These are phyloP conservation scores for Oceanites oceanicus DNA, from an alignment of 2,113 vertebrate genomes.

Conservation along the genomic window DNA sequence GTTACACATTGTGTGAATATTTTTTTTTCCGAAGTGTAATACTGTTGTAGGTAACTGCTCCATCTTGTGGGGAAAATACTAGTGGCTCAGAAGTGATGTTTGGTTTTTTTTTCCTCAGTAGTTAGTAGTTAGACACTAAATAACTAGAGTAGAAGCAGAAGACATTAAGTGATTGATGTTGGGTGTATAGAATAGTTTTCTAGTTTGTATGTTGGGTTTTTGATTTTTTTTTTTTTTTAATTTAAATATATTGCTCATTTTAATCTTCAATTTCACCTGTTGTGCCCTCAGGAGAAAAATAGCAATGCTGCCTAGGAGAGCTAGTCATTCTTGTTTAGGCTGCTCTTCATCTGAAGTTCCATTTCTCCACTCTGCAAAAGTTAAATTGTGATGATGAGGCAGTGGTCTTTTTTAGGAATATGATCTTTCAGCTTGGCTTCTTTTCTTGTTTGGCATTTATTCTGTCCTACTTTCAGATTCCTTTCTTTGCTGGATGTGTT, in stretches of 20 bases:
- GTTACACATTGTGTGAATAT: neutral
- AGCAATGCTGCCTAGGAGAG: neutral
- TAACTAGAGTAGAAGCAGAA: neutral
- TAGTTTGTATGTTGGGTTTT: neutral
- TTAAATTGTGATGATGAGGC: slow-evolving; percentile 27
- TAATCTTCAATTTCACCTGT: neutral
- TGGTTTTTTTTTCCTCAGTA: rapidly evolving
- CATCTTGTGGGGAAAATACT: slow-evolving; percentile 1
- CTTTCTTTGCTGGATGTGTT: slow-evolving; percentile 22
- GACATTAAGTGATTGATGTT: neutral
- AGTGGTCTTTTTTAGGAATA: slow-evolving; percentile 31
- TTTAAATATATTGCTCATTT: neutral
- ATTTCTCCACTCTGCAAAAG: neutral
- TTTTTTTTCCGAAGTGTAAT: neutral
- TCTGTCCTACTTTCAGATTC: neutral
- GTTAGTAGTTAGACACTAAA: neutral
- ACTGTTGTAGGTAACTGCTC: neutral
- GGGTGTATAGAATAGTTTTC: neutral
- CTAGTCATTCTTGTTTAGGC: slow-evolving; percentile 4
- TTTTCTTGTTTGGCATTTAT: neutral
- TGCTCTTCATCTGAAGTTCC: neutral
- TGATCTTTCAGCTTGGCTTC: slow-evolving; percentile 21
- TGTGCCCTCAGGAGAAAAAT: neutral
- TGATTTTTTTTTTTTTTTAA: neutral
- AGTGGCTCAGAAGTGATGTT: neutral